A percentile compares a stretch with the other conserved stretches of the same genome.
Evolutionary conservation across 1,140 invertebrate species (phyloP).

Genomic region (Mylabris phalerata): DNA sequence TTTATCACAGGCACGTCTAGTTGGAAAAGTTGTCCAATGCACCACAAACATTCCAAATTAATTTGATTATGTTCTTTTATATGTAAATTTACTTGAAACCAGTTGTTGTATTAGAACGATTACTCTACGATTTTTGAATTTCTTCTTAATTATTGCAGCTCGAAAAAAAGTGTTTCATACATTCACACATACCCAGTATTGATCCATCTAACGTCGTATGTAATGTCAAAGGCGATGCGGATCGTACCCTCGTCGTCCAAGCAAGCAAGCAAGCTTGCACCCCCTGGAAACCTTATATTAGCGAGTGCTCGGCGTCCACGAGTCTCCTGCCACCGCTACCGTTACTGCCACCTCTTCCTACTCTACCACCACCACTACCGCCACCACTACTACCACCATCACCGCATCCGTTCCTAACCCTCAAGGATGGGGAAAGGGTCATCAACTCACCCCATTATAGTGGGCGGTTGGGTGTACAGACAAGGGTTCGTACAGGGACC

Average conservation of each 20-base stretch:
- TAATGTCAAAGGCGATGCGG: slow-evolving; percentile 18
- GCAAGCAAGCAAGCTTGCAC: slow-evolving; percentile 17
- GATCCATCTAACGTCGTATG: slow-evolving; percentile 10
- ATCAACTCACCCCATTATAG: slow-evolving; percentile 30
- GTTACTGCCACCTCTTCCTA: not conserved
- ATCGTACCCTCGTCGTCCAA: slow-evolving; percentile 19
- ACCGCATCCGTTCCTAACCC: slow-evolving; percentile 26
- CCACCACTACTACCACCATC: slow-evolving; percentile 2
- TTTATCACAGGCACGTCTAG: too few relatives aligned
- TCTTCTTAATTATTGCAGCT: not conserved
- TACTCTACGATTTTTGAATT: too few relatives aligned
- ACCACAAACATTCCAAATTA: too few relatives aligned
- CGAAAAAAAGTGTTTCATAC: not conserved
- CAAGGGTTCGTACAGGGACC: slow-evolving; percentile 1
- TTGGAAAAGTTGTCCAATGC: too few relatives aligned
- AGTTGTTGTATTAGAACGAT: too few relatives aligned
- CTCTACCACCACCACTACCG: slow-evolving; percentile 10
- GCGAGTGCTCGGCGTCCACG: slow-evolving; percentile 30
- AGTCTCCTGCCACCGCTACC: slow-evolving; percentile 15
- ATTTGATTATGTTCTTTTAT: too few relatives aligned
- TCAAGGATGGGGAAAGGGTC: slow-evolving; percentile 34
- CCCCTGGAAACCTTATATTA: slow-evolving; percentile 36
- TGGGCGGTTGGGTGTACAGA: slow-evolving; percentile 32
- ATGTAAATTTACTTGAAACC: too few relatives aligned
- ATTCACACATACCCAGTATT: slow-evolving; percentile 5